Base-by-base conservation (phyloP, 2,113 vertebrate genomes). In the Ursus arctos region DNA sequence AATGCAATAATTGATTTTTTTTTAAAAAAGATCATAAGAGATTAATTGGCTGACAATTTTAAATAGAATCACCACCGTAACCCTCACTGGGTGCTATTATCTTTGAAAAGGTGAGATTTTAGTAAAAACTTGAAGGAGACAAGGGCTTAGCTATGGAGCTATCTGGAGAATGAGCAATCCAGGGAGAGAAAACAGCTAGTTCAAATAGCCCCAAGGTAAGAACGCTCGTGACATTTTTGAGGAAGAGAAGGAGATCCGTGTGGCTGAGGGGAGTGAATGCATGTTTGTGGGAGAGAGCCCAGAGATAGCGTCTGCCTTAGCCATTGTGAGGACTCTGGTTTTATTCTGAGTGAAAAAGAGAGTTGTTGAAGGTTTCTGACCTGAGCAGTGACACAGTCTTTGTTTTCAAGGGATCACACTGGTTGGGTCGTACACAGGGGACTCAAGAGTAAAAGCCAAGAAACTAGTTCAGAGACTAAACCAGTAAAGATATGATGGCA, bases 21-120 rank as follows among this genome's bases (percentile, higher is more conserved):
- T 76, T n/a, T 16, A 43, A 79, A 92, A 77, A 53, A 26, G 2
- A 10, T 89, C 21, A 5, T 24, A 67, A 67, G 47, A 21, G 18
- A 88, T 18, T 69, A 55, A 63, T 4, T 4, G 14, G 18, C 47
- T 31, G 28, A 53, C 1, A 36, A 59, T 77, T 82, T 92, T 65
- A 93, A 91, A 92, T 22, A 77, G 49, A 85, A n/a, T 61, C 26
- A 71, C 69, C 40, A 71, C 33, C 47, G 2, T 33, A 86, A 43
- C 18, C 22, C 33, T 93, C 19, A 53, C 1, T 18, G 57, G 80
- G 21, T 8, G 22, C 14, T 83, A 1, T 2, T 71, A 28, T 53
- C 22, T 76, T 93, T 71, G 47, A 28, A 89, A 91, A 95, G 36
- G 18, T 80, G 22, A 63, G 28, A 88, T 47, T 93, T 96, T 13